Conservation (phyloP, 2,888 invertebrate species). For the Tineola bisselliella region DNA sequence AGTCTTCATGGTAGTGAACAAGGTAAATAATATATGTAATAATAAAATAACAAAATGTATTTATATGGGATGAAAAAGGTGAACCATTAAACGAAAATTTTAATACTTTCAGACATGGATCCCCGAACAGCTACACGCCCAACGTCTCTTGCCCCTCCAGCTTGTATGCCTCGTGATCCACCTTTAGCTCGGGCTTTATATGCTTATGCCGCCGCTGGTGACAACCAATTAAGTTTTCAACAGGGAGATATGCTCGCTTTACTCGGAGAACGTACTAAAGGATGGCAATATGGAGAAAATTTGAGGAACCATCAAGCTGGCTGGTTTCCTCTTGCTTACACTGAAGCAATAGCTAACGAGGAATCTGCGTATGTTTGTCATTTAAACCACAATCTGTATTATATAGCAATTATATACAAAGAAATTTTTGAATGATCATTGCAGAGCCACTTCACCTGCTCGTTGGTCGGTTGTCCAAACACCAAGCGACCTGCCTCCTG, state of each 20-base stretch:
- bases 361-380: constrained; percentile 62
- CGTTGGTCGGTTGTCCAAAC: constrained; percentile 58
- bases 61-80: too few species aligned
- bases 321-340: constrained; percentile 96
- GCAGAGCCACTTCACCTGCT: constrained; percentile 45
- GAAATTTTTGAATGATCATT: background rate
- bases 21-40: constrained; percentile 58
- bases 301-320: constrained; percentile 89
- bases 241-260: constrained; percentile 90
- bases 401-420: background rate
- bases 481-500: constrained; percentile 52
- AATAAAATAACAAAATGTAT: too few species aligned
- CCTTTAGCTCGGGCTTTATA: constrained; percentile 86
- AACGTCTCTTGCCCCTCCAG: constrained; percentile 72
- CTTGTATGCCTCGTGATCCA: constrained; percentile 71
- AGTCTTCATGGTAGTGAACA: constrained; percentile 75
- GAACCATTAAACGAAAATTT: background rate
- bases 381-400: background rate
- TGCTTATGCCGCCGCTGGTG: constrained; percentile 87
- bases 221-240: constrained; percentile 91
- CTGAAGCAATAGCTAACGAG: constrained; percentile 79
- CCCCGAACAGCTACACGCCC: constrained; percentile 64
- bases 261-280: constrained; percentile 90
- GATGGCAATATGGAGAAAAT: constrained; percentile 98
- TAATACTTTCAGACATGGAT: constrained; percentile 33